phyloP scores from a whole-genome alignment of 2,888 invertebrate species.

The Diarsia brunnea region DNA sequence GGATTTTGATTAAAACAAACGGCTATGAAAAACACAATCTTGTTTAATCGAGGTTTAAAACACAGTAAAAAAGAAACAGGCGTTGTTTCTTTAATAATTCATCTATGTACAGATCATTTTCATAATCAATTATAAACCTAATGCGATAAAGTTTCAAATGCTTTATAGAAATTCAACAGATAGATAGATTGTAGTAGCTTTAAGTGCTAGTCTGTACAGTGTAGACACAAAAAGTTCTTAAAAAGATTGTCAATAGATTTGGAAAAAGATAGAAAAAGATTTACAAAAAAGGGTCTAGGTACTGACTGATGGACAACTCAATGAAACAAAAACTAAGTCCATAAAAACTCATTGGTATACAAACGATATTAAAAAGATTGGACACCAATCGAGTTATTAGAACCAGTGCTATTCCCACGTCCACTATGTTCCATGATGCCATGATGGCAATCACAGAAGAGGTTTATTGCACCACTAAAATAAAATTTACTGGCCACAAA shows the following conservation, averaged over 20 bases:
- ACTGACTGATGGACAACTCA: not conserved
- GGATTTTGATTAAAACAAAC: not conserved
- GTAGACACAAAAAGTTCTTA: no score
- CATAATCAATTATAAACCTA: no score
- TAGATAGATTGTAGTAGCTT: no score
- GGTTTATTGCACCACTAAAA: constrained; percentile 61
- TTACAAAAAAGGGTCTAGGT: not conserved
- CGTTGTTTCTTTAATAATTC: no score
- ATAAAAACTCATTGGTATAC: constrained; percentile 32
- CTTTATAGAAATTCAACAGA: no score
- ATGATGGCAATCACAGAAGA: constrained; percentile 52
- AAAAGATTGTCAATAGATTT: not conserved
- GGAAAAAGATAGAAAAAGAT: not conserved
- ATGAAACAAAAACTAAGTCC: constrained; percentile 11
- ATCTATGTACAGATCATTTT: no score
- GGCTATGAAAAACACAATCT: no score
- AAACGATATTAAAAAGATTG: constrained; percentile 46
- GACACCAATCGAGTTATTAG: constrained; percentile 40
- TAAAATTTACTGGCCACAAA: constrained; percentile 65
- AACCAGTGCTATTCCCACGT: constrained; percentile 55
- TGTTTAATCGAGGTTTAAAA: no score
- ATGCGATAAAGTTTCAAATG: no score
- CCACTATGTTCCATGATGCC: constrained; percentile 20
- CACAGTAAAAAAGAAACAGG: no score
- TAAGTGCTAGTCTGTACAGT: no score